These are phyloP conservation scores for Drosophila kohkoa DNA, from an alignment of 1,140 invertebrate species.

Conservation along the genomic window DNA sequence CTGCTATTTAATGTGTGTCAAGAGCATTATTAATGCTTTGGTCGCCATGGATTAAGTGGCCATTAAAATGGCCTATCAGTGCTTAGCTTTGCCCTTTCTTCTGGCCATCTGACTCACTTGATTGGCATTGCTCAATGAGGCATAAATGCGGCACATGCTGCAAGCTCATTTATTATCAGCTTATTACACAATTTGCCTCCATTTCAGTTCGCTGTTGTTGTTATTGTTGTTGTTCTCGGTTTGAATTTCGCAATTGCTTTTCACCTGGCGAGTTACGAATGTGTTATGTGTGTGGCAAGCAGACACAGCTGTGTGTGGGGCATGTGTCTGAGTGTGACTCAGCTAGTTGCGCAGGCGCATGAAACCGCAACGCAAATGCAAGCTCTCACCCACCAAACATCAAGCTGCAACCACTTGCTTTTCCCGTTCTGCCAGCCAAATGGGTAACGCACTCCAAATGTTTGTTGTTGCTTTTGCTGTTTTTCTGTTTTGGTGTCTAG, in stretches of 20 bases:
- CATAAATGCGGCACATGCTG: conserved; percentile 66
- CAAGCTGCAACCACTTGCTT: conserved; percentile 12
- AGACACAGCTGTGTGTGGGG: conserved; percentile 40
- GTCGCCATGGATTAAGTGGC: conserved; percentile 66
- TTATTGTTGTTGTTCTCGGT: conserved; percentile 22
- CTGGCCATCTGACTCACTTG: conserved; percentile 61
- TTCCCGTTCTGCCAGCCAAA: conserved; percentile 46
- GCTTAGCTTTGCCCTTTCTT: conserved; percentile 8
- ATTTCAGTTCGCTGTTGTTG: background rate
- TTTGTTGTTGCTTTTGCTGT: conserved; percentile 38
- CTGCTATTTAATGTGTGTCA: conserved; percentile 71
- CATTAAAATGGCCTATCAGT: conserved; percentile 56
- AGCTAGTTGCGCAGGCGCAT: conserved; percentile 55
- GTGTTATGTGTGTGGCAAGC: background rate
- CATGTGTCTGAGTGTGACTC: conserved; percentile 47
- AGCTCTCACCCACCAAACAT: conserved; percentile 46
- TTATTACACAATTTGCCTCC: conserved; percentile 70
- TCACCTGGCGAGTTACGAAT: conserved; percentile 52
- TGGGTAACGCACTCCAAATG: conserved; percentile 77
- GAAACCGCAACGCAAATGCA: conserved; percentile 59
- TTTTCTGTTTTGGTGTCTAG: conserved; percentile 48
- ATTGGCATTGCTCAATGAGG: conserved; percentile 62
- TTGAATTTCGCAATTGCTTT: conserved; percentile 69
- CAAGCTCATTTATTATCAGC: conserved; percentile 70
- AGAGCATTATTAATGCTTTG: conserved; percentile 73